A percentile compares a stretch with the other conserved stretches of the same genome.
Conservation (phyloP, 2,113 vertebrate species). For the Sardina pilchardus region DNA sequence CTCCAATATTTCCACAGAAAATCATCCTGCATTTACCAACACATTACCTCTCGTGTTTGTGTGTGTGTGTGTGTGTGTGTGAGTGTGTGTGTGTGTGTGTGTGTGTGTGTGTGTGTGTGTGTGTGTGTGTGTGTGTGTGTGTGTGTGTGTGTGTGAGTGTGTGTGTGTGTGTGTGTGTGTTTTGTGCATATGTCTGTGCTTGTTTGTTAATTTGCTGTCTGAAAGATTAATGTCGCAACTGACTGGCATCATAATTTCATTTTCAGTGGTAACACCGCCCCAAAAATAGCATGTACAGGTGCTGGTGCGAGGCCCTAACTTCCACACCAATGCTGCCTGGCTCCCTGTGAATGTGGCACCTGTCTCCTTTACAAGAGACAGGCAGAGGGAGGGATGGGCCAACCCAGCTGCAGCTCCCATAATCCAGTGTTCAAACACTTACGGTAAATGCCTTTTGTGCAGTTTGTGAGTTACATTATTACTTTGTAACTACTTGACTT, state of each 20-base stretch:
- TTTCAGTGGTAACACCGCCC: not conserved
- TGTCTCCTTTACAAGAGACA: not conserved
- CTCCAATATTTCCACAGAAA: not conserved
- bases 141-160: not conserved
- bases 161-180: not conserved
- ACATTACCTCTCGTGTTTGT: no score
- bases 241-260: not conserved
- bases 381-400: not conserved
- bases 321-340: not conserved
- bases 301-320: not conserved
- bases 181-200: not conserved
- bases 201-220: not conserved
- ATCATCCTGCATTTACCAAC: no score
- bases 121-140: not conserved
- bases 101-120: not conserved
- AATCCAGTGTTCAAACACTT: not conserved
- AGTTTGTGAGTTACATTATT: not conserved
- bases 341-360: not conserved
- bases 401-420: slow-evolving; percentile 15
- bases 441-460: not conserved
- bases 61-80: not conserved
- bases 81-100: not conserved
- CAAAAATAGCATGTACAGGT: not conserved
- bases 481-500: no score
- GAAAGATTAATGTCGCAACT: slow-evolving; percentile 4